Evolutionary conservation across 2,888 invertebrate species (phyloP), one percentile per base, ranked within the genome.

Genomic region (Maniola hyperantus): DNA sequence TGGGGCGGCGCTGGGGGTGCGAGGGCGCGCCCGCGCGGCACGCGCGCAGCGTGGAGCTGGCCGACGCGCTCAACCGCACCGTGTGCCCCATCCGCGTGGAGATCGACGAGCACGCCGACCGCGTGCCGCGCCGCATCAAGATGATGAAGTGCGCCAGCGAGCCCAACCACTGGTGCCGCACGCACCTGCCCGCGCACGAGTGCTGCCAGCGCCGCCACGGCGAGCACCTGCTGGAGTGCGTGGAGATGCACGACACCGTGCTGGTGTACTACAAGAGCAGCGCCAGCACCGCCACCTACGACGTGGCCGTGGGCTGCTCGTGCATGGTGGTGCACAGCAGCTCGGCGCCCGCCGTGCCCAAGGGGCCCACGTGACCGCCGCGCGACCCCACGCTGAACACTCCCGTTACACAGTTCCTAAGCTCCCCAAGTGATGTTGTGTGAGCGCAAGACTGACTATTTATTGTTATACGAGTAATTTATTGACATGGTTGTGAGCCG

Each of bases 271-370:
- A 82, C 83, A 79, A 76, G 69, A 70, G 66, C 50, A 62, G 42
- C 50, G 70, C 70, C 60, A 64, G 18, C 67, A 75, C 77, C 65
- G 62, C 69, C 66, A 67, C 75, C 63, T 68, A 78, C 71, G 77
- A 79, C 69, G 90, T 91, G 77, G 76, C 84, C 11, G 89, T 91
- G 68, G 91, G 91, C 77, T 91, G 91, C 87, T 76, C 84, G 50
- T 91, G 91, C 83, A 82, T 89, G 78, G 81, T 89, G 73, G 77
- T 79, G 71, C 75, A 79, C 73, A 73, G 74, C 67, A 72, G 78
- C 60, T 34, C 18, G 51, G 82, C 81, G 34, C 51, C 61, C 36
- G 73, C 69, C 33, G 71, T 76, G 71, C 63, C 72, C 34, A 20
- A 59, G 65, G 71, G 69, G 64, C 76, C 69, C 36, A 67, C 72